phyloP scores from a whole-genome alignment of 2,888 invertebrate genomes.

The Trisateles emortualis region DNA sequence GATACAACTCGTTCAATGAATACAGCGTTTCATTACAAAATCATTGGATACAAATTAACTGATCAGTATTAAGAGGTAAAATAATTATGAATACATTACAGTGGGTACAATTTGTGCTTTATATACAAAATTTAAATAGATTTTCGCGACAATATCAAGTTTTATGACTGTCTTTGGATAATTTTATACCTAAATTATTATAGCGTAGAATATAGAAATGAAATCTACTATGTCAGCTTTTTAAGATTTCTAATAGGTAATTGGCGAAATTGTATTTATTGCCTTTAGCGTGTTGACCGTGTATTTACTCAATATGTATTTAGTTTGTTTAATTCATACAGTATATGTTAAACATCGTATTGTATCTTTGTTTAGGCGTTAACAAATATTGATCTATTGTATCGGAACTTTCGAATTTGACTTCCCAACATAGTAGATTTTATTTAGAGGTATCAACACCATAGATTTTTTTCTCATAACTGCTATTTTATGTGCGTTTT shows the following conservation, averaged over 20 bases:
- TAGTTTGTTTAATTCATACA: no score
- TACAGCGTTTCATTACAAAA: slow-evolving; percentile 69
- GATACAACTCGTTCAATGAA: slow-evolving; percentile 57
- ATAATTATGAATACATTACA: slow-evolving; percentile 47
- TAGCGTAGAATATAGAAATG: background rate
- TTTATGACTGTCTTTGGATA: slow-evolving; percentile 17
- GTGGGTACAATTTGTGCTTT: slow-evolving; percentile 48
- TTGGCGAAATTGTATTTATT: no score
- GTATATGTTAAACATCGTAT: no score
- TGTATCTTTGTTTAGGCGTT: no score
- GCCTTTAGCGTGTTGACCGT: no score
- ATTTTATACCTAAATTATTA: background rate
- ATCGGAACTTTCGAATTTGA: no score
- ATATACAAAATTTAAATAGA: slow-evolving; percentile 47
- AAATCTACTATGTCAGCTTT: background rate
- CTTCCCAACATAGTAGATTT: slow-evolving; percentile 19
- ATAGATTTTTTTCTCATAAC: slow-evolving; percentile 8
- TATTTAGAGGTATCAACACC: slow-evolving; percentile 24
- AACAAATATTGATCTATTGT: no score
- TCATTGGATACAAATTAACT: slow-evolving; percentile 63
- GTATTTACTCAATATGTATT: no score
- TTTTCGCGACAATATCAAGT: slow-evolving; percentile 49
- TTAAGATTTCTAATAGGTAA: no score
- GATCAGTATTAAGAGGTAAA: slow-evolving; percentile 38
- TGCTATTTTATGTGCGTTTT: slow-evolving; percentile 17